phyloP scores from a whole-genome alignment of 2,888 invertebrate genomes.

The Branchinecta sandiegonensis region DNA sequence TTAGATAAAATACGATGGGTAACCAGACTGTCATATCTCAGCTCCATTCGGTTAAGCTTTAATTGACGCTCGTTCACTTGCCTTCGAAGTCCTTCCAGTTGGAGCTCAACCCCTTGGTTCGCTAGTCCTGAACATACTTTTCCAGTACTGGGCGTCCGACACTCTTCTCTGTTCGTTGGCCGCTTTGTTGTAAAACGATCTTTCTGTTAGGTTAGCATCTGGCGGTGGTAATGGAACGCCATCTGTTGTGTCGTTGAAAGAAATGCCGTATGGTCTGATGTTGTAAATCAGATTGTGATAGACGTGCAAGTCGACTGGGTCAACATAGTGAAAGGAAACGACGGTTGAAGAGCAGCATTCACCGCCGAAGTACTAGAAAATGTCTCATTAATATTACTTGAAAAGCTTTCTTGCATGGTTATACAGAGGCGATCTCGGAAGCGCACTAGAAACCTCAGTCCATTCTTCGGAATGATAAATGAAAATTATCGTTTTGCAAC shows the following conservation, averaged over 20 bases:
- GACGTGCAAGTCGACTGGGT: neutral
- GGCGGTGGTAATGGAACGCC: neutral
- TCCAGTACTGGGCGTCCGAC: neutral
- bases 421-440: no score
- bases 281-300: neutral
- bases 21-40: no score
- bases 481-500: no score
- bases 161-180: neutral
- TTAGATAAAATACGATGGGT: no score
- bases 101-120: neutral
- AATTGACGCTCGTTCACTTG: no score
- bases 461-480: no score
- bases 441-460: no score
- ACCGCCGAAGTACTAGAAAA: neutral
- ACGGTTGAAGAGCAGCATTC: neutral
- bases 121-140: neutral
- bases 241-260: neutral
- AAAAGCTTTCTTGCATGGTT: no score
- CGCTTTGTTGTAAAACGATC: neutral
- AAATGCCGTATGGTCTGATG: neutral
- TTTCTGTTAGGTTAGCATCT: constrained; percentile 2
- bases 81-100: no score
- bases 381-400: no score
- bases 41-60: no score
- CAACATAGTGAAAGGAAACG: neutral